Evolutionary conservation across 2,113 vertebrate genomes (phyloP), one percentile per base, ranked within the genome.

Genomic region (Nothocercus nigrocapillus): DNA sequence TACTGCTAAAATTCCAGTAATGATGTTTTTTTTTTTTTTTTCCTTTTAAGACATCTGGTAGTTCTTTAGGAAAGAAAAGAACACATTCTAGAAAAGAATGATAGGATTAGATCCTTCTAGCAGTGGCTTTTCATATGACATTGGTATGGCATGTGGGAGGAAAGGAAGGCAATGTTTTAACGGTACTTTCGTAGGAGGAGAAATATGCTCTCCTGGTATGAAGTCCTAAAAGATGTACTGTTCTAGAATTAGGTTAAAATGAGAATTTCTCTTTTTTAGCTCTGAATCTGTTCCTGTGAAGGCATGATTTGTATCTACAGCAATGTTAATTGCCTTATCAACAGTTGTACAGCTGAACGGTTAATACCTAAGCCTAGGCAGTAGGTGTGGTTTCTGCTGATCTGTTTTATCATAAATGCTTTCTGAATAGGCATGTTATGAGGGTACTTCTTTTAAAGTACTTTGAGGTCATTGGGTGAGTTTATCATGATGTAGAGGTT

Each of bases 81-180:
- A 64, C 79, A 51, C 13, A 18, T 83, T 94, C 91, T 56, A 88
- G 80, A 80, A 72, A 11, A 44, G 68, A 85, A n/a, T 86, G 47
- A 56, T 68, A 81, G 61, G 72, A 93, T 70, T 88, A 88, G 88
- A 88, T 84, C 64, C 47, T 84, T 78, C 36, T 72, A 64, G 77
- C 70, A 42, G 75, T 95, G 45, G 77, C 38, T 96, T 59, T 93
- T 83, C 5, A 12, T 77, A n/a, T 95, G 93, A 92, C 80, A 92
- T 47, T 93, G 88, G 68, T 85, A 90, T 84, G 61, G 76, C 8
- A 5, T 62, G 95, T 95, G 90, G 96, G 94, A 94, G 66, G 93
- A 90, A 87, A 94, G 85, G 85, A 90, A 95, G 85, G 85, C 92
- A 94, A 17, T 92, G 76, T 90, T 95, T 95, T 83, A 93, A 73